Evolutionary conservation across 2,797 vertebrate genomes (phyloP), one percentile per base, ranked within the genome.

Genomic region (Crenichthys baileyi): DNA sequence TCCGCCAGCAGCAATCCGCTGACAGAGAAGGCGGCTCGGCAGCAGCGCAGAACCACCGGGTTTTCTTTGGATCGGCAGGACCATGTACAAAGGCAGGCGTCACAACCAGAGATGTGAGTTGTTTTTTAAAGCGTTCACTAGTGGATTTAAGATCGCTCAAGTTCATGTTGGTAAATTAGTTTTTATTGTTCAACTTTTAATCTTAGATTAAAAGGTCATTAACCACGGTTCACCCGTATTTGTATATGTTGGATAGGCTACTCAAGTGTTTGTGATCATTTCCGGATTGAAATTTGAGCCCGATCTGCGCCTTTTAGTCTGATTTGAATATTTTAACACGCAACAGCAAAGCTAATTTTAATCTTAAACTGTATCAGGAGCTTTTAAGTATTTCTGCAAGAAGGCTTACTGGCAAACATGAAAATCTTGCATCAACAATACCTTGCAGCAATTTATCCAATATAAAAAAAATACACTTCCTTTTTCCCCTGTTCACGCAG

Each of bases 61-160:
- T 58, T 9, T 29, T 63, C 65, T 31, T 48, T 80, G 26, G n/a
- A 15, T 70, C 22, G 82, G 50, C 78, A 91, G 90, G 84, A 90
- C 89, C 86, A 93, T 94, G 94, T 94, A 90, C 86, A 94, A 94
- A 90, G 91, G 93, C 88, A 92, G 92, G 79, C 94, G 93, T 76
- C 94, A 91, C 86, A 91, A 90, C 87, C 92, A 91, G 31, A 93
- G 93, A 94, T 91, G 95, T 95, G 86, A 95, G 95, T 95, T 93
- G 26, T 39, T 67, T 24, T 55, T 55, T 29, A 11, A 26, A 7
- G 53, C 39, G 1, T 4, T 39, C 50, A 5, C 22, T 51, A 12
- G 48, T 20, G 18, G 26, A 18, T 36, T 39, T 36, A 4, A 11
- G 22, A 0, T 70, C 46, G 29, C 29, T 51, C n/a, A 53, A 5